These are phyloP conservation scores for Callocephalon fimbriatum DNA, from an alignment of 2,113 vertebrate species.

Conservation along the genomic window DNA sequence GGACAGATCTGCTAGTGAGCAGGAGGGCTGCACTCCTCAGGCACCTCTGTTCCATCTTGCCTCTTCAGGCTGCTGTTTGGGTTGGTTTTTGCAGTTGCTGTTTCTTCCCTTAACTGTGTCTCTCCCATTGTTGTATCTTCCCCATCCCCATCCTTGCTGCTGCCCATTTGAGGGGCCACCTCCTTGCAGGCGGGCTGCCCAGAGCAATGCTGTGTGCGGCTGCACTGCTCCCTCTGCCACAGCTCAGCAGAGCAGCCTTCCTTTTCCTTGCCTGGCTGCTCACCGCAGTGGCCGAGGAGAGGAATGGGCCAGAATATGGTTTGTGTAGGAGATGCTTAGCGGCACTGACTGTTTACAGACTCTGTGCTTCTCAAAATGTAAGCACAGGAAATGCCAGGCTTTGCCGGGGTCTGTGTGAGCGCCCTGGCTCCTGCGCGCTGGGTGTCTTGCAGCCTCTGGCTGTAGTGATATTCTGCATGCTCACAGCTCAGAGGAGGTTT, in stretches of 20 bases:
- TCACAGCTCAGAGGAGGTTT: not conserved
- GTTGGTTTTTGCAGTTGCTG: not conserved
- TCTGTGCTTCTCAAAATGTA: not conserved
- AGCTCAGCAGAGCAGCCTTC: not conserved
- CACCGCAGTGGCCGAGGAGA: not conserved
- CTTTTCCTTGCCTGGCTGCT: not conserved
- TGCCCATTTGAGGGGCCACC: not conserved
- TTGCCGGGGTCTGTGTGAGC: not conserved
- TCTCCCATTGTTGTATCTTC: not conserved
- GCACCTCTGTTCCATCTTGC: not conserved
- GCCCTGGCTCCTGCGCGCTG: rapidly evolving
- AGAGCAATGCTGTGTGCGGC: not conserved
- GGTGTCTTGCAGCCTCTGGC: not conserved
- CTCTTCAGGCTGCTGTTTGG: not conserved
- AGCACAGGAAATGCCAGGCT: not conserved
- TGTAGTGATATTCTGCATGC: not conserved
- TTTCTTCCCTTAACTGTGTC: not conserved
- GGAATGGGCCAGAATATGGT: not conserved
- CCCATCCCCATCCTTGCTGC: not conserved
- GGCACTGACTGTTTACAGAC: not conserved
- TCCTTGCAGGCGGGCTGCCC: not conserved
- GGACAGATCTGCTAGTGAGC: not conserved
- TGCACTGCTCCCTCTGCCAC: not conserved
- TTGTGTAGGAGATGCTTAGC: not conserved
- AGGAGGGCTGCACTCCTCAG: not conserved